Base-by-base conservation (phyloP, 2,888 invertebrate genomes). In the Diadegma fenestrale region DNA sequence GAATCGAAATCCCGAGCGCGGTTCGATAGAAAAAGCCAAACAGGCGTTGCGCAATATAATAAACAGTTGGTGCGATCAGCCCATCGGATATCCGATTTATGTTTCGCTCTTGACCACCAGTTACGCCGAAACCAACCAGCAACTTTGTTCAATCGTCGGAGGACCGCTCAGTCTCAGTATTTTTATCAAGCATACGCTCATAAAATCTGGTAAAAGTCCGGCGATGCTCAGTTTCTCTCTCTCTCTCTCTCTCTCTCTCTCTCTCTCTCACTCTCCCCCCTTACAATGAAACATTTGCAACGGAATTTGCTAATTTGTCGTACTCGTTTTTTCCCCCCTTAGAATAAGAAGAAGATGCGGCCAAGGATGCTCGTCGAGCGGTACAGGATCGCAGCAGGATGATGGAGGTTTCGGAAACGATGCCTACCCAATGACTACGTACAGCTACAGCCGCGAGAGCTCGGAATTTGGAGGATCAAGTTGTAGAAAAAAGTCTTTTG, bases 31-130 rank as follows among this genome's bases (percentile, higher is more conserved):
- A 95, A 99, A 99, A 94, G 99, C 99, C 12, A 99, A 99, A 93
- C 95, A 97, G 95, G 98, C 98, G 0, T 94, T 99, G 43, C 96
- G 99, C n/a, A 99, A 99, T 94, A 99, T 99, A 93, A 99, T 99
- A 90, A 99, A 99, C 95, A 99, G 99, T 19, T 99, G 99, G 17
- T 99, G 99, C 95, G 99, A 99, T 95, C 99, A 99, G 94, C 99
- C 99, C 0, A 99, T 99, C 83, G 99, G 99, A 12, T 99, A 99
- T 94, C 99, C 99, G 0, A 99, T 99, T 93, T 99, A 99, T 94
- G 99, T 99, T 72, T 99, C 99, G 0, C 99, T 99, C 0, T 95
- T 99, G 86, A 99, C 99, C 0, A 99, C 99, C 0, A 99, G 99
- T 7, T 99, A 99, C 94, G 98, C 98, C 0, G 99, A 99, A 93